phyloP scores from a whole-genome alignment of 2,888 invertebrate species.

The Oxyteleia sp. region DNA sequence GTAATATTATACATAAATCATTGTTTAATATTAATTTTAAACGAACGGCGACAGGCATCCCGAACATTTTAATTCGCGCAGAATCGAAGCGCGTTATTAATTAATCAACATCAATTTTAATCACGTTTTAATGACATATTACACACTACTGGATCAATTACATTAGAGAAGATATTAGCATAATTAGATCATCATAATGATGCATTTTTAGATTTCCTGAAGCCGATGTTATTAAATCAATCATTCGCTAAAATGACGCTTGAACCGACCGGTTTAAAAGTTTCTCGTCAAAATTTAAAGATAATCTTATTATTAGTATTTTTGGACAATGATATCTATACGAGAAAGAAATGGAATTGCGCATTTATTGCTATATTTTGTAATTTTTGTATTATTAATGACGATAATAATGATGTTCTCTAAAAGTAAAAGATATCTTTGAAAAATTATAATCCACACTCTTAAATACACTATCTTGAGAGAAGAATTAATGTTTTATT shows the following conservation, averaged over 20 bases:
- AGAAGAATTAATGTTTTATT: too few species aligned
- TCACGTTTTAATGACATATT: conserved; percentile 34
- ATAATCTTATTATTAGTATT: too few species aligned
- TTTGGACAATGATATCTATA: neutral
- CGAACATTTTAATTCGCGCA: conserved; percentile 17
- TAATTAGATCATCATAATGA: neutral
- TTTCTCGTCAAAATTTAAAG: conserved; percentile 8
- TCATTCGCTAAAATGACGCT: too few species aligned
- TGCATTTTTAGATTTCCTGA: neutral
- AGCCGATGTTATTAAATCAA: too few species aligned
- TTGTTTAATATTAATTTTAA: conserved; percentile 5
- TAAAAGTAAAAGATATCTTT: too few species aligned
- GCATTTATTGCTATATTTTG: too few species aligned
- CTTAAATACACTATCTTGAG: too few species aligned
- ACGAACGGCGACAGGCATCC: neutral
- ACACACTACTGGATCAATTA: conserved; percentile 18
- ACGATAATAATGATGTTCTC: too few species aligned
- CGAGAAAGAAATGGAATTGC: too few species aligned
- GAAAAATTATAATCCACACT: too few species aligned
- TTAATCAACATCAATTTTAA: conserved; percentile 47
- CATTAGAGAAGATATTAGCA: conserved; percentile 17
- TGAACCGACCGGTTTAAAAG: too few species aligned
- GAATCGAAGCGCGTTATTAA: conserved; percentile 15
- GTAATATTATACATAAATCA: neutral
- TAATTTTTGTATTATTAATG: too few species aligned